Evolutionary conservation across 2,797 vertebrate species (phyloP).

Genomic region (Aselliscus stoliczkanus): DNA sequence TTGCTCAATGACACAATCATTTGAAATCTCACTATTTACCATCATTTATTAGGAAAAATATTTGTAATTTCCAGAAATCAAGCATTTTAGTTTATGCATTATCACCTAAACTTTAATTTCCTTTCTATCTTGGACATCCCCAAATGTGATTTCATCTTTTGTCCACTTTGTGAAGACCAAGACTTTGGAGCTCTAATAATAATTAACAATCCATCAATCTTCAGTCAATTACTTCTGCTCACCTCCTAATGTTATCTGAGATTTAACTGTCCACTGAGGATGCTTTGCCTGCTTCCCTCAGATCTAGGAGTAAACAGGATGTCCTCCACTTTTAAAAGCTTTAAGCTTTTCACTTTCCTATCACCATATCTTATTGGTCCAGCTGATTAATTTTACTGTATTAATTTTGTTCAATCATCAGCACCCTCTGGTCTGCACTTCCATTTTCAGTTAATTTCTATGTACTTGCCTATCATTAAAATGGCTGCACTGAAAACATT

Average conservation of each 20-base stretch:
- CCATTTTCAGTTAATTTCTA: neutral
- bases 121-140: neutral
- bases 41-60: neutral
- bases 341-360: neutral
- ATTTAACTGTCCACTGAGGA: neutral
- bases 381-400: neutral
- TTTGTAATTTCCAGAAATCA: neutral
- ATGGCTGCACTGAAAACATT: neutral
- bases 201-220: neutral
- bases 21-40: neutral
- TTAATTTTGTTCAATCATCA: neutral
- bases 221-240: neutral
- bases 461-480: neutral
- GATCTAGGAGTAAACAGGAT: neutral
- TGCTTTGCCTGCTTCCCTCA: neutral
- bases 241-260: neutral
- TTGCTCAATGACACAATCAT: neutral
- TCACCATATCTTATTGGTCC: neutral
- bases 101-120: neutral
- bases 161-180: neutral
- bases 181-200: neutral
- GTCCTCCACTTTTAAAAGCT: neutral
- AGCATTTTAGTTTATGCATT: neutral
- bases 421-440: neutral
- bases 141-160: neutral